phyloP scores from a whole-genome alignment of 2,888 invertebrate genomes.

The Nomada hirtipes region DNA sequence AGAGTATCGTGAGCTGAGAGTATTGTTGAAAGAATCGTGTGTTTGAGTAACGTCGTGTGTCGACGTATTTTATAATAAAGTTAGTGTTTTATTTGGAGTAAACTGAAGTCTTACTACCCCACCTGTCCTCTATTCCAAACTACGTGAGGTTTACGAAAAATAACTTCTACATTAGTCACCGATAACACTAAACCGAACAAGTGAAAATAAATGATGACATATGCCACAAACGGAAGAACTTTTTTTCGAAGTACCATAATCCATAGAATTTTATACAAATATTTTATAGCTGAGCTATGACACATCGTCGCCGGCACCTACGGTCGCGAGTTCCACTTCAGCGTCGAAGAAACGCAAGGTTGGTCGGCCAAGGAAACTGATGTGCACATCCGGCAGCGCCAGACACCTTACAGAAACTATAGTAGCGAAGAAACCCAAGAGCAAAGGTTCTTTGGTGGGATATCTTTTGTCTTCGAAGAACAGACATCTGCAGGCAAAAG shows the following conservation, averaged over 20 bases:
- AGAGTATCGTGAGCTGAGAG: too few species aligned
- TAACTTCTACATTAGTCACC: too few species aligned
- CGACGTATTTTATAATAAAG: too few species aligned
- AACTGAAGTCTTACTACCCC: too few species aligned
- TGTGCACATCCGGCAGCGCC: constrained; percentile 85
- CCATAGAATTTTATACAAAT: not conserved
- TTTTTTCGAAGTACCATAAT: not conserved
- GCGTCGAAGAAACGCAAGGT: constrained; percentile 92
- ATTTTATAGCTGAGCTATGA: constrained; percentile 73
- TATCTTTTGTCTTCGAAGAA: constrained; percentile 88
- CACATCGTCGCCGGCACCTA: constrained; percentile 76
- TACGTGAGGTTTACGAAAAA: too few species aligned
- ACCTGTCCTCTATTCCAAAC: too few species aligned
- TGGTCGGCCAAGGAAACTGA: constrained; percentile 91
- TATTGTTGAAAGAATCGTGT: too few species aligned
- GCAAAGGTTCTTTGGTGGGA: constrained; percentile 88
- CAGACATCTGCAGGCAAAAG: constrained; percentile 85
- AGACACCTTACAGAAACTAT: constrained; percentile 91
- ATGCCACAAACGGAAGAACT: too few species aligned
- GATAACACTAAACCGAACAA: too few species aligned
- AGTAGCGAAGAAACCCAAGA: constrained; percentile 92
- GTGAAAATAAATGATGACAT: not conserved
- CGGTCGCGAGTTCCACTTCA: constrained; percentile 74
- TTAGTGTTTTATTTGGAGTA: too few species aligned
- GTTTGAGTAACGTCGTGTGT: too few species aligned